phyloP scores from a whole-genome alignment of 2,888 invertebrate genomes.

The Nomada hirtipes region DNA sequence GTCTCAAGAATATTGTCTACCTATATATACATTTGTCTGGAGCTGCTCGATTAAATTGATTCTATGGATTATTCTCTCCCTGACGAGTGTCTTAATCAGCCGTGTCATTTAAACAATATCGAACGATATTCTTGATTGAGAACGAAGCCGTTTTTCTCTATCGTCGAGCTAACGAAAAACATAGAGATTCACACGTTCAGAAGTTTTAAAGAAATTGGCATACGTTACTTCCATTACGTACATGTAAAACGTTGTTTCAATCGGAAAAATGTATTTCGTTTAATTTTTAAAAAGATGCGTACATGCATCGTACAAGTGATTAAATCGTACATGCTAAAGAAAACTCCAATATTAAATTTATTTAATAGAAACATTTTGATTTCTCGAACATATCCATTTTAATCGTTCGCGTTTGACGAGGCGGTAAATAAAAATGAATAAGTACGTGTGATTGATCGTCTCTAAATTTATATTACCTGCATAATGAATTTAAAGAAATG shows the following conservation, averaged over 20 bases:
- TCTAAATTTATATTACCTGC: neutral
- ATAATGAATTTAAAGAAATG: neutral
- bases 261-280: neutral
- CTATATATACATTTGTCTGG: neutral
- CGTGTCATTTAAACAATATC: conserved; percentile 2
- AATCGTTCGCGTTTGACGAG: too few species aligned
- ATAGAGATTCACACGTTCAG: conserved; percentile 29
- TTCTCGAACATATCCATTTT: too few species aligned
- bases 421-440: too few species aligned
- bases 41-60: too few species aligned
- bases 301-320: neutral
- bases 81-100: neutral
- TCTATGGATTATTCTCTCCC: neutral
- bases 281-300: neutral
- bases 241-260: conserved; percentile 13
- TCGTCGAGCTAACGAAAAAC: conserved; percentile 57
- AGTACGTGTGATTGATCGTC: too few species aligned
- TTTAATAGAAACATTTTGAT: too few species aligned
- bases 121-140: conserved; percentile 25
- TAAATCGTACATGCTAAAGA: neutral
- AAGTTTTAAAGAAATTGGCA: conserved; percentile 12
- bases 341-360: neutral
- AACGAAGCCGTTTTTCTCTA: conserved; percentile 54
- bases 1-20: conserved; percentile 32
- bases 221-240: conserved; percentile 8